These are phyloP conservation scores for Microtus richardsoni DNA, from an alignment of 2,113 vertebrate species.

Conservation along the genomic window DNA sequence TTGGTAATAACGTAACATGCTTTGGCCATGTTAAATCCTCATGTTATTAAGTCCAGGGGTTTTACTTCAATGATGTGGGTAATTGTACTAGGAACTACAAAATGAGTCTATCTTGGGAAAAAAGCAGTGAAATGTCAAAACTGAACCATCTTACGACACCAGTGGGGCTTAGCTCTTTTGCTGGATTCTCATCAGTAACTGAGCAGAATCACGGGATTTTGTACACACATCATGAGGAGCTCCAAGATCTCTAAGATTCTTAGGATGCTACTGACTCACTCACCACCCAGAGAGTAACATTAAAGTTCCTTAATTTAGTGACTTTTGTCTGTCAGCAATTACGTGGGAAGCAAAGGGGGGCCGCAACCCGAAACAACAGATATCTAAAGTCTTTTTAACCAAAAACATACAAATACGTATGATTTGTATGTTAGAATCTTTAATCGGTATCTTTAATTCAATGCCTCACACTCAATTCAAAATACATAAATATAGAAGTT, in stretches of 20 bases:
- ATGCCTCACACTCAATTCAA: slow-evolving; percentile 49
- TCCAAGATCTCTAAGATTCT: background rate
- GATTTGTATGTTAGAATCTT: background rate
- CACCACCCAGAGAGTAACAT: background rate
- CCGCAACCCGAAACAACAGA: background rate
- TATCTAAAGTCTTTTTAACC: background rate
- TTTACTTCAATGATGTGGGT: background rate
- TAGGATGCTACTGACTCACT: background rate
- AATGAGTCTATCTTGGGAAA: background rate
- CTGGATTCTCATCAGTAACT: background rate
- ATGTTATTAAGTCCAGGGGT: background rate
- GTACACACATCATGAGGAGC: background rate
- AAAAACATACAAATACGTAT: background rate
- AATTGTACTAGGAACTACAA: background rate
- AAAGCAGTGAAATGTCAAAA: background rate
- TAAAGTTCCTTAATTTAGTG: background rate
- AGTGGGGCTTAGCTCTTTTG: background rate
- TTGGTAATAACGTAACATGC: background rate
- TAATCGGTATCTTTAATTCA: slow-evolving; percentile 41
- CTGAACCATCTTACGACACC: background rate
- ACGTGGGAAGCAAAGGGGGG: background rate
- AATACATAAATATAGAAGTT: slow-evolving; percentile 68
- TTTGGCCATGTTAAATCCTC: background rate
- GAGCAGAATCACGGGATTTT: background rate
- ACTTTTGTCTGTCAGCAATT: background rate